Base-by-base conservation (phyloP, 2,888 invertebrate genomes). In the Caradrina clavipalpis region DNA sequence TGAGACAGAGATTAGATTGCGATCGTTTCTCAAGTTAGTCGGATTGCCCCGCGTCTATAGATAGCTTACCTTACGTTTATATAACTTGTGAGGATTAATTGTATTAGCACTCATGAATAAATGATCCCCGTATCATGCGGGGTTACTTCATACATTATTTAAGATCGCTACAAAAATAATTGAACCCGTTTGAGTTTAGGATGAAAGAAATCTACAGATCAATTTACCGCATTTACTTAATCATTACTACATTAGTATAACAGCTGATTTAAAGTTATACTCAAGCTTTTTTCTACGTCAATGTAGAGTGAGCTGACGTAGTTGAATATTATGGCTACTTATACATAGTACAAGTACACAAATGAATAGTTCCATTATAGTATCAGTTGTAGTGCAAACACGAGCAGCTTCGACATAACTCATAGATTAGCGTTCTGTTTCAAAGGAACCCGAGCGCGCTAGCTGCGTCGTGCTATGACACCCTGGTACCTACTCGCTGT, bases 381-480 rank as follows among this genome's bases (percentile, higher is more conserved):
- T 22, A 60, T 47, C 53, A 49, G 31, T 61, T 22, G n/a, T 26
- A 8, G 10, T 1, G 26, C 45, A 13, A 35, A 17, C 45, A 70
- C 13, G 19, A 50, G 54, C 62, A 47, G 60, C 45, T 42, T 59
- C 15, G 19, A 54, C 47, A 54, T 35, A 8, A 35, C 59, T 64
- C 42, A 63, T 22, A 49, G 61, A 68, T 77, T 62, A 65, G 62
- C 31, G 62, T 59, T 60, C 53, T 15, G 50, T 56, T 68, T 56
- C 77, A 69, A 66, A 78, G 65, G 13, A 56, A 58, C 19, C 31
- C 21, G 35, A 55, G 39, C 19, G 10, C 13, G 22, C 56, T 4
- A 13, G 35, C 42, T 5, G 21, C 11, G 45, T 39, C n/a, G 8
- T 47, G 35, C 13, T 54, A 19, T 65, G 45, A 35, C 17, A 6